These are phyloP conservation scores for Meiosimyza decipiens DNA, from an alignment of 2,888 invertebrate species.

Conservation along the genomic window DNA sequence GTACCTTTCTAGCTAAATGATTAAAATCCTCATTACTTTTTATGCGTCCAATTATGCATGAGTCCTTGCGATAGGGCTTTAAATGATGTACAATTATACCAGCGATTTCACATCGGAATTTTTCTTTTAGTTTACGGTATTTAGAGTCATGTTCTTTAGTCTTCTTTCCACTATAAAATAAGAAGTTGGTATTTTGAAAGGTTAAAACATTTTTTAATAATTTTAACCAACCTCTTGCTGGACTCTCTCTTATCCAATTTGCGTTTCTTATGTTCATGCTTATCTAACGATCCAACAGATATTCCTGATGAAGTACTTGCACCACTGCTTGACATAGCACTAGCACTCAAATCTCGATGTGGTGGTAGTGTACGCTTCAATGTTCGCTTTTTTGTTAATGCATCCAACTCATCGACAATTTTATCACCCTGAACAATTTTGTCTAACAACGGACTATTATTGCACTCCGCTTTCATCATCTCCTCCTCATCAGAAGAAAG, in stretches of 20 bases:
- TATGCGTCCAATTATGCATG: conserved; percentile 87
- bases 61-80: conserved; percentile 87
- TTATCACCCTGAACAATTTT: conserved; percentile 58
- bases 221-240: conserved; percentile 50
- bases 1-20: conserved; percentile 91
- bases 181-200: neutral
- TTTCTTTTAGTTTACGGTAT: conserved; percentile 85
- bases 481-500: conserved; percentile 59
- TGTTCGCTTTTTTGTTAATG: conserved; percentile 53
- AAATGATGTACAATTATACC: conserved; percentile 87
- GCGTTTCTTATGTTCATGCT: conserved; percentile 52
- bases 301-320: conserved; percentile 12
- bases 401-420: conserved; percentile 62
- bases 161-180: conserved; percentile 45
- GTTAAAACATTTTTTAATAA: neutral
- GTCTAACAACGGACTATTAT: conserved; percentile 54
- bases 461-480: conserved; percentile 49
- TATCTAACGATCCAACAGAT: conserved; percentile 31
- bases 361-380: conserved; percentile 53
- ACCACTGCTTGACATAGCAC: conserved; percentile 42
- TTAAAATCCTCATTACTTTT: conserved; percentile 92
- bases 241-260: conserved; percentile 51
- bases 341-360: conserved; percentile 45
- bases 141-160: conserved; percentile 63
- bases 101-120: conserved; percentile 83